These are phyloP conservation scores for Vimba vimba DNA, from an alignment of 2,113 vertebrate species.

Conservation along the genomic window DNA sequence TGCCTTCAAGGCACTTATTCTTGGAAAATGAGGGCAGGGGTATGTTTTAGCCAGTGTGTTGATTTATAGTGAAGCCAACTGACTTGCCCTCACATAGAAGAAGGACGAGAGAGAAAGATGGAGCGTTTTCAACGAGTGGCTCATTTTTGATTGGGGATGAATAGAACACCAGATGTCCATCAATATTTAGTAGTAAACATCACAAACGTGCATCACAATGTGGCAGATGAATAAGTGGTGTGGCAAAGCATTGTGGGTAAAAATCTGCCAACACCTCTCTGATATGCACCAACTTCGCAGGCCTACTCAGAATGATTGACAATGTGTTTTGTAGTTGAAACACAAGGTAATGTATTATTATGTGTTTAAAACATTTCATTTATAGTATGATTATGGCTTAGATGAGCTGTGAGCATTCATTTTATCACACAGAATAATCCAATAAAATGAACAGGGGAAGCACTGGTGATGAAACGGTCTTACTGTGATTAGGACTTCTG, in stretches of 20 bases:
- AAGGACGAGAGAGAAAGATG: slow-evolving; percentile 58
- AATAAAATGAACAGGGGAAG: slow-evolving; percentile 2
- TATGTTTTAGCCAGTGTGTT: slow-evolving; percentile 59
- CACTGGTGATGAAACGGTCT: slow-evolving; percentile 1
- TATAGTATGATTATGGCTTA: not conserved
- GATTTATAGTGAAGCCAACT: slow-evolving; percentile 60
- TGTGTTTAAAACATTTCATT: slow-evolving; percentile 8
- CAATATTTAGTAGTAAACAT: slow-evolving; percentile 82
- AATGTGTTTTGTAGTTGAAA: slow-evolving; percentile 17
- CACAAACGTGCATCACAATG: slow-evolving; percentile 68
- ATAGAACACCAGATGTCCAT: slow-evolving; percentile 79
- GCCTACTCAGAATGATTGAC: slow-evolving; percentile 24
- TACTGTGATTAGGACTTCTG: slow-evolving; percentile 40
- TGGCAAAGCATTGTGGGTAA: slow-evolving; percentile 61
- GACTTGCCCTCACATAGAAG: slow-evolving; percentile 42
- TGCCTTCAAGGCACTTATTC: slow-evolving; percentile 66
- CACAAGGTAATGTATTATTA: not conserved
- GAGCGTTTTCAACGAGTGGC: slow-evolving; percentile 65
- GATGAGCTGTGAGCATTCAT: not conserved
- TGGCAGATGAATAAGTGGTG: slow-evolving; percentile 69
- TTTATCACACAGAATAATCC: slow-evolving; percentile 19
- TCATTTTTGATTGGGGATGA: slow-evolving; percentile 72
- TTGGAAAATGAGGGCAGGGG: slow-evolving; percentile 58
- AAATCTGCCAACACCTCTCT: slow-evolving; percentile 42
- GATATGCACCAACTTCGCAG: slow-evolving; percentile 34